These are phyloP conservation scores for Drosophila grimshawi DNA, from an alignment of 1,140 invertebrate genomes.

Conservation along the genomic window DNA sequence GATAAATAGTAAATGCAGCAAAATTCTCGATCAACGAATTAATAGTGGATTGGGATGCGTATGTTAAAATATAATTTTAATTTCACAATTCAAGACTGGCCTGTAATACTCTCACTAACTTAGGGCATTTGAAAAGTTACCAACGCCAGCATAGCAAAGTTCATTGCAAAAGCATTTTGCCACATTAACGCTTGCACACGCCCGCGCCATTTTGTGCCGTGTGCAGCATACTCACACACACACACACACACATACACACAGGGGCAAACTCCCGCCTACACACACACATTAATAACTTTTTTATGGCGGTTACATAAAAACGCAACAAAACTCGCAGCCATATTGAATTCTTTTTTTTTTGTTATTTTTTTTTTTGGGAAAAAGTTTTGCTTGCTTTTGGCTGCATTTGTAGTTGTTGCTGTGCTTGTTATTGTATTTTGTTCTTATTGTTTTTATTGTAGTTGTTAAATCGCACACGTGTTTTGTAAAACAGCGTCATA, in stretches of 20 bases:
- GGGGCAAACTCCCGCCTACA: background rate
- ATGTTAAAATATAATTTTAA: background rate
- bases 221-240: constrained; percentile 8
- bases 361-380: constrained; percentile 17
- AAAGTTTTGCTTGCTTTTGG: constrained; percentile 48
- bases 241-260: constrained; percentile 8
- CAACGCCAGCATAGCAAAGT: constrained; percentile 52
- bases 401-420: constrained; percentile 41
- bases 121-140: constrained; percentile 33
- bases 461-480: constrained; percentile 81
- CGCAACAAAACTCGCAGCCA: constrained; percentile 74
- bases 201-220: constrained; percentile 69
- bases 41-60: too few relatives aligned
- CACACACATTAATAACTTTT: constrained; percentile 77
- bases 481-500: constrained; percentile 76
- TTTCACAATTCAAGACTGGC: background rate
- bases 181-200: constrained; percentile 80
- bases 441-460: constrained; percentile 50
- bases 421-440: constrained; percentile 13
- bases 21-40: too few relatives aligned
- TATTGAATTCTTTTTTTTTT: constrained; percentile 65
- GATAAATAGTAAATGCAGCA: too few relatives aligned
- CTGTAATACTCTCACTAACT: background rate
- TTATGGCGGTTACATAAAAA: constrained; percentile 76
- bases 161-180: constrained; percentile 72